Evolutionary conservation across 2,888 invertebrate genomes (phyloP), one percentile per base, ranked within the genome.

Genomic region (Elegia similella): DNA sequence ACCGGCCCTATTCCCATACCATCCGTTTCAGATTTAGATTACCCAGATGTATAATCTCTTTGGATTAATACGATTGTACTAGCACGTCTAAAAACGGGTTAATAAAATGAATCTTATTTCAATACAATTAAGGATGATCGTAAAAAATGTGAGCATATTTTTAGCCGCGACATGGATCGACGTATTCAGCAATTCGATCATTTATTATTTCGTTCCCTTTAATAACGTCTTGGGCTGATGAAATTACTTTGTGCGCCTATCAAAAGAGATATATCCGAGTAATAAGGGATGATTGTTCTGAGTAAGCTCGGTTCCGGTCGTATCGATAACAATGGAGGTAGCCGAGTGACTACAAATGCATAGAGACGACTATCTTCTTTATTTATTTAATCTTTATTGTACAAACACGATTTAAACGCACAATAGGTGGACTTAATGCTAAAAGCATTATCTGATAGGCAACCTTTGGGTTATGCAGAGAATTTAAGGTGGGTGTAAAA

Each of bases 251-350:
- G 59, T 58, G 52, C 58, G 57, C 54, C 59, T 56, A 63, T 63
- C 63, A 61, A 58, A 60, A 53, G 60, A 59, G 58, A 61, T 62
- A 61, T 57, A 56, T 59, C 60, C 52, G 38, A 30, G 46, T 57
- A 75, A 72, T 75, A 68, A 66, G 68, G 68, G 66, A 71, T 67
- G 66, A 76, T 77, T 75, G 76, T 69, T 71, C 72, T 64, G 64
- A 61, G 62, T 68, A 68, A 71, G 71, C 71, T 68, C 10, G 46
- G 52, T 32, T 52, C 38, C 42, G 46, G 42, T 42, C 57, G 42
- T 56, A 67, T 67, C 59, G 64, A 64, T 67, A 68, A 70, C 67
- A 70, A 70, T 67, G 62, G 60, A 43, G 16, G 10, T 50, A 38
- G 38, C 3, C 1, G 2, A n/a, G 5, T 12, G 38, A 38, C 10